Percentiles rank a stretch among this genome's conserved stretches.
Evolutionary conservation across 2,797 vertebrate genomes (phyloP).

Genomic region (Premnoplex brunnescens): DNA sequence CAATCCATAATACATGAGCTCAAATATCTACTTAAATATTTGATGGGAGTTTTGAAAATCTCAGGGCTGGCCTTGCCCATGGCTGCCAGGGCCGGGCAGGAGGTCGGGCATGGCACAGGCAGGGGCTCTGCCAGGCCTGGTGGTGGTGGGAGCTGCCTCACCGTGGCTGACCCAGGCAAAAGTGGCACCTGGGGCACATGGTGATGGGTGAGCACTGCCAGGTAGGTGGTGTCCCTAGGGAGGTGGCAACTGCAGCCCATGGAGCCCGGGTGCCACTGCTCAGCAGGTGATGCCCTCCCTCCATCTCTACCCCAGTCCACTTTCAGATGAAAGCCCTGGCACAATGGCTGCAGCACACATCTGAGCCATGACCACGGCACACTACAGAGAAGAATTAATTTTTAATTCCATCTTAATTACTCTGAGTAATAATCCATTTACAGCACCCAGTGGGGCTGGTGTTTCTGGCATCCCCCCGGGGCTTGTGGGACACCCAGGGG

Average conservation of each 20-base stretch:
- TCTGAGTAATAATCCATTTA: constrained; percentile 76
- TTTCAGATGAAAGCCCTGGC: constrained; percentile 53
- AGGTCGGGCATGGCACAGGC: fast-evolving
- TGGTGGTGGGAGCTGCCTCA: background rate
- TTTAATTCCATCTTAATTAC: constrained; percentile 83
- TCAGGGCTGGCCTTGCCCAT: background rate
- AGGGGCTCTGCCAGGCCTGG: background rate
- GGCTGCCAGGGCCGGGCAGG: background rate
- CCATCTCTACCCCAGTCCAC: background rate
- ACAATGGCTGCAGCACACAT: constrained; percentile 53
- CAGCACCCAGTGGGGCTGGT: constrained; percentile 2
- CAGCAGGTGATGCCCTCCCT: background rate
- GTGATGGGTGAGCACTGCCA: background rate
- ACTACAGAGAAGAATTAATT: constrained; percentile 78
- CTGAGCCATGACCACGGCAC: constrained; percentile 65
- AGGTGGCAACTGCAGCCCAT: background rate
- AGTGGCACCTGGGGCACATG: fast-evolving
- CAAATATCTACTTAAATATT: constrained; percentile 60
- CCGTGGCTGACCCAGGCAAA: fast-evolving
- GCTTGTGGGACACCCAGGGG: background rate
- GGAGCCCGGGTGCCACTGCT: background rate
- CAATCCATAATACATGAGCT: constrained; percentile 64
- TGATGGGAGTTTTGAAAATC: constrained; percentile 49
- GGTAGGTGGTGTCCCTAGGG: background rate
- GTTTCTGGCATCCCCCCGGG: background rate